phyloP scores from a whole-genome alignment of 1,140 invertebrate genomes.

The Drosophila nigromelanica region DNA sequence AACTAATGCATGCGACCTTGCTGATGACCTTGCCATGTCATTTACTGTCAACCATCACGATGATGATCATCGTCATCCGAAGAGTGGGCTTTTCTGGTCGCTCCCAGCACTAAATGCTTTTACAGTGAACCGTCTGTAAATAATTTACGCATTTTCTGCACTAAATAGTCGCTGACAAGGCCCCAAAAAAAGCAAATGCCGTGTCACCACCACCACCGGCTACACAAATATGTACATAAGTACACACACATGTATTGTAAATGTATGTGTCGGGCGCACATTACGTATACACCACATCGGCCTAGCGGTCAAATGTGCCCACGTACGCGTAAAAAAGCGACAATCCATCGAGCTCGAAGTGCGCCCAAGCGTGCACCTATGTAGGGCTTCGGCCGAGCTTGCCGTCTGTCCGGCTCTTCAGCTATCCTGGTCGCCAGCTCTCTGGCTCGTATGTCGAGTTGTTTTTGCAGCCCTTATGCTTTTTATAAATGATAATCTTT shows the following conservation, averaged over 20 bases:
- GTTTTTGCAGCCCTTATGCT: conserved; percentile 52
- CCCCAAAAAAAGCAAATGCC: conserved; percentile 29
- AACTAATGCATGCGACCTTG: conserved; percentile 53
- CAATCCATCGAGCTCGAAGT: conserved; percentile 27
- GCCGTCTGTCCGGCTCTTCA: conserved; percentile 5
- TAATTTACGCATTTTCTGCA: conserved; percentile 76
- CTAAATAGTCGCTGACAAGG: conserved; percentile 74
- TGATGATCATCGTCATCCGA: conserved; percentile 7
- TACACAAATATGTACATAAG: conserved; percentile 2
- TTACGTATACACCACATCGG: conserved; percentile 36
- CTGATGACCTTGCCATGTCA: conserved; percentile 57
- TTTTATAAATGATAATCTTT: conserved; percentile 73
- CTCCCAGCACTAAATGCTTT: conserved; percentile 45
- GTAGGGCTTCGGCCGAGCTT: conserved; percentile 57
- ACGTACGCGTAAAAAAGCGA: conserved; percentile 66
- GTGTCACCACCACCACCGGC: conserved; percentile 4
- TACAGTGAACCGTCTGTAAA: conserved; percentile 50
- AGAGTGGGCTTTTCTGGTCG: conserved; percentile 27
- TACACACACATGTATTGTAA: conserved; percentile 1
- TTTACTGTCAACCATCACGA: conserved; percentile 17
- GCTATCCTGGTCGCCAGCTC: conserved; percentile 1
- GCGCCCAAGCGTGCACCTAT: conserved; percentile 33
- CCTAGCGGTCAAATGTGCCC: conserved; percentile 59
- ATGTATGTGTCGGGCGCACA: conserved; percentile 13
- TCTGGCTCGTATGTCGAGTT: conserved; percentile 4